Base-by-base conservation (phyloP, 2,113 vertebrate genomes). In the Delphinapterus leucas region DNA sequence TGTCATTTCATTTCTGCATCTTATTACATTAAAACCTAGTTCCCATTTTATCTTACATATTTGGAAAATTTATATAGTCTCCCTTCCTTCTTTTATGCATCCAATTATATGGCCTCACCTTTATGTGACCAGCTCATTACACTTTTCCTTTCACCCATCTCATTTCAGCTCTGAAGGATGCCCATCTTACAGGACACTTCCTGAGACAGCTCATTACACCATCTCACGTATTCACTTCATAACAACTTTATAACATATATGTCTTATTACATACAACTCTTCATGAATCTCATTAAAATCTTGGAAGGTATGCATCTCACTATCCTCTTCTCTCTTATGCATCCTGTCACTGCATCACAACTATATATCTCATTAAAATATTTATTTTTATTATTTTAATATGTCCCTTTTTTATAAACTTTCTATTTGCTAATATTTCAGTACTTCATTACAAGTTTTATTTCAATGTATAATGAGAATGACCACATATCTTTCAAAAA, bases 1-100 rank as follows among this genome's bases (percentile, higher is more conserved):
- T 97, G 97, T 97, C 95, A 96, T 98, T 97, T 97, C 87, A 98
- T 97, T 98, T 97, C 92, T 97, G 95, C 80, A 96, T 96, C 87
- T 93, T 96, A 97, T 97, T 97, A 96, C 92, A 97, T 97, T 97
- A 96, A 97, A 97, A 90, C 74, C 90, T 84, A 92, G 68, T 95
- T 97, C 83, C 96, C 95, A 97, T 97, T 97, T 95, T 97, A 97
- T 95, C 92, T 95, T 96, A 96, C 95, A 93, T 95, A 97, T 96
- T 97, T 97, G 71, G 87, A 96, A 97, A 97, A 98, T 96, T 96
- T 98, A 97, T 97, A 95, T 96, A 97, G 93, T 97, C 76, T 94
- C n/a, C 47, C 49, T 89, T 97, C 85, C 87, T 96, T 98, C 79
- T 73, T 97, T 98, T 98, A 97, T 97, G 89, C 96, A 97, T 97